Base-by-base conservation (phyloP, 2,797 vertebrate genomes). In the Sebastiscus albofasciatus region DNA sequence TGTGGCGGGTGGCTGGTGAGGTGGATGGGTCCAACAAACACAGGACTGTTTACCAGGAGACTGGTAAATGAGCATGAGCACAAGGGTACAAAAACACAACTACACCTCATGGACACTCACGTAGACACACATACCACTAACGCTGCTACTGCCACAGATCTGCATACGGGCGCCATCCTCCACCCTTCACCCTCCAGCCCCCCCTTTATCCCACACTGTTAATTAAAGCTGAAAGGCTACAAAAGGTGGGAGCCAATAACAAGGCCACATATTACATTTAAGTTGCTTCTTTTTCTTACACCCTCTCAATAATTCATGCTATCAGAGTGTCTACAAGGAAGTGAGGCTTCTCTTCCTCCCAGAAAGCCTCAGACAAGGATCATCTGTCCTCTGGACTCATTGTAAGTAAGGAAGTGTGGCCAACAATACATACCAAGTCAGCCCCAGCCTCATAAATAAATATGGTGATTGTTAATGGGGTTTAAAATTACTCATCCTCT, bases 401-500 rank as follows among this genome's bases (percentile, higher is more conserved):
- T 90, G 89, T 90, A 92, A 95, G 92, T 86, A 92, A 94, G 86
- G 91, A 95, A 94, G 93, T 93, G 95, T 94, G 93, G 85, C 81
- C 93, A 91, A 86, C 91, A 90, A 91, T 94, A 94, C 94, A 92
- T 93, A 90, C 81, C 89, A 72, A 86, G 84, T 86, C 90, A 91
- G 82, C 88, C 87, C 81, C 78, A 87, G 92, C 91, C 93, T 95
- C 94, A 94, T 95, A 95, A 96, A 96, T 96, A 96, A 96, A 96
- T 96, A 95, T 96, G 93, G 94, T 90, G 95, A 94, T 95, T 95
- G 93, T 95, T 96, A 96, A 96, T 96, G 95, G 95, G 95, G 95
- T 96, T 95, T 96, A 94, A 94, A 93, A 95, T 96, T 95, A 95
- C 96, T 87, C 90, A 87, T 94, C 88, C 85, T 89, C 86, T 90